A percentile compares a stretch with the other conserved stretches of the same genome.
phyloP scores from a whole-genome alignment of 2,113 vertebrate species.

The Notiomystis cincta region DNA sequence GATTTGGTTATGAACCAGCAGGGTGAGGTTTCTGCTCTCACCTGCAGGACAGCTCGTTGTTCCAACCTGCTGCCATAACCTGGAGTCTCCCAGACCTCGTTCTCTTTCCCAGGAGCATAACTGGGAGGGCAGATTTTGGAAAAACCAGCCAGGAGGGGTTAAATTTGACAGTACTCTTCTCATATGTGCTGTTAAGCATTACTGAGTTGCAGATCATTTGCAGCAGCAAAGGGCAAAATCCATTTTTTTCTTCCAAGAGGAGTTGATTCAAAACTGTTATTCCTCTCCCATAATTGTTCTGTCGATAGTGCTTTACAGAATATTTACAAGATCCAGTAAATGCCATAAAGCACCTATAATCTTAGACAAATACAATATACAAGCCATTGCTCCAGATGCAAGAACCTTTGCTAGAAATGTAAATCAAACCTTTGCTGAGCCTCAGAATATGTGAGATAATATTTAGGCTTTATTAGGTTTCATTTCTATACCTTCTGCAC shows the following conservation, averaged over 20 bases:
- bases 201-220: background rate
- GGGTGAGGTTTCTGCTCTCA: background rate
- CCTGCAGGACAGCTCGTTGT: background rate
- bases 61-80: background rate
- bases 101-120: background rate
- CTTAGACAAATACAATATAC: slow-evolving; percentile 21
- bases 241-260: background rate
- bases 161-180: background rate
- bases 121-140: background rate
- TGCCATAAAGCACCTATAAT: slow-evolving; percentile 14
- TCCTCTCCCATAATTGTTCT: slow-evolving; percentile 12
- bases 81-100: background rate
- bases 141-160: background rate
- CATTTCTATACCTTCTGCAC: background rate
- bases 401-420: slow-evolving; percentile 25
- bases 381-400: slow-evolving; percentile 12
- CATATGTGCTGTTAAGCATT: background rate
- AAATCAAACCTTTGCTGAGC: slow-evolving; percentile 41
- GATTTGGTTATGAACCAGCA: background rate
- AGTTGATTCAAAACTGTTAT: slow-evolving; percentile 11
- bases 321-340: slow-evolving; percentile 37
- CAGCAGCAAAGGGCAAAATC: background rate
- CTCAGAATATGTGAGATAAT: background rate
- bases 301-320: background rate
- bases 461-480: slow-evolving; percentile 36